A percentile compares a stretch with the other conserved stretches of the same genome.
Conservation (phyloP, 2,888 invertebrate genomes). For the Eupithecia abbreviata region DNA sequence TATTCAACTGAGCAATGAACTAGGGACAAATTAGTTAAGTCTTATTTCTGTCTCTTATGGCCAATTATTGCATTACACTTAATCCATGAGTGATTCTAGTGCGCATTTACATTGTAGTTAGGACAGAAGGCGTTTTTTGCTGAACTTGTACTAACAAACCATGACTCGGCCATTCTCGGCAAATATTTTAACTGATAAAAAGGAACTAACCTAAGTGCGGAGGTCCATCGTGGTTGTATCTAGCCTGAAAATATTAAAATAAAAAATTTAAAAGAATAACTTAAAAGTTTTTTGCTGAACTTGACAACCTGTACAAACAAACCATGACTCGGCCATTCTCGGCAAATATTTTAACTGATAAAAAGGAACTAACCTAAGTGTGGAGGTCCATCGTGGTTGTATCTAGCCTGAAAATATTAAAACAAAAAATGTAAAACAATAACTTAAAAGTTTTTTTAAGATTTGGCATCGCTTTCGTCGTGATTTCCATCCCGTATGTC, state of each 20-base stretch:
- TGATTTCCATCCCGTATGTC: conserved; percentile 44
- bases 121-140: background rate
- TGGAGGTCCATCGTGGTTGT: background rate
- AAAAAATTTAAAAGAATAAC: background rate
- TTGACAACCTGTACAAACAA: background rate
- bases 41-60: background rate
- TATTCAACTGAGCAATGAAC: no score
- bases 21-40: background rate
- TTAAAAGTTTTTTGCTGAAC: background rate
- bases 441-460: background rate
- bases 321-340: background rate
- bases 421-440: background rate
- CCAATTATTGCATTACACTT: background rate
- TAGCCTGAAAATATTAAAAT: background rate
- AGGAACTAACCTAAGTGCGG: background rate
- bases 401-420: background rate
- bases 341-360: background rate
- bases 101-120: background rate
- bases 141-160: background rate
- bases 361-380: background rate
- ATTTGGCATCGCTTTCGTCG: background rate
- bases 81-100: background rate
- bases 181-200: background rate
- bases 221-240: background rate
- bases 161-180: background rate